Percentiles rank a stretch among this genome's conserved stretches.
Evolutionary conservation across 2,888 invertebrate genomes (phyloP).

Genomic region (Tuta absoluta): DNA sequence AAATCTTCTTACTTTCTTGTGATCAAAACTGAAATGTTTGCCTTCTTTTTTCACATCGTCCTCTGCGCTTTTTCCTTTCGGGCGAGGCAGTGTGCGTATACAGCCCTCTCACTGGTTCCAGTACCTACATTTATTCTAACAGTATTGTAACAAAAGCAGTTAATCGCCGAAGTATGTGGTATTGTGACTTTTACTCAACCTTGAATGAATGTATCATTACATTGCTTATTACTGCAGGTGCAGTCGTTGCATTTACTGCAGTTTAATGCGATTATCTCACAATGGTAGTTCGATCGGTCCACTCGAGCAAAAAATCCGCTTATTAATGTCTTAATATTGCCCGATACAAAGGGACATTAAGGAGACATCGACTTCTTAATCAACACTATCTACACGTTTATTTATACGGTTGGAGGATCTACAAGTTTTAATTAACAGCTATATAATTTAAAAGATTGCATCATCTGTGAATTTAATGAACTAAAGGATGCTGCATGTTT

Average conservation of each 20-base stretch:
- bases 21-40: too few species aligned
- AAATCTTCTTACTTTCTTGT: too few species aligned
- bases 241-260: constrained; percentile 32
- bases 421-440: constrained; percentile 10
- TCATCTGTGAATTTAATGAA: not conserved
- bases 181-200: not conserved
- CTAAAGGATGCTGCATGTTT: not conserved
- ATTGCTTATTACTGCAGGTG: constrained; percentile 27
- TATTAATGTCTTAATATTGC: constrained; percentile 34
- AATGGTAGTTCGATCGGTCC: constrained; percentile 32
- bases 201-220: constrained; percentile 18
- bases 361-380: constrained; percentile 30
- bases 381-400: constrained; percentile 17
- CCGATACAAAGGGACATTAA: constrained; percentile 33
- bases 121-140: too few species aligned
- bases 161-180: not conserved
- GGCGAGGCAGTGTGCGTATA: too few species aligned
- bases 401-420: not conserved
- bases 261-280: constrained; percentile 37
- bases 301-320: constrained; percentile 32
- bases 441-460: constrained; percentile 1
- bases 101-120: too few species aligned
- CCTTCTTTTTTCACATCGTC: too few species aligned
- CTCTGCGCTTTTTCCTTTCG: too few species aligned
- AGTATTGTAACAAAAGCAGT: too few species aligned